These are phyloP conservation scores for Spheniscus mendiculus DNA, from an alignment of 2,113 vertebrate species.

Conservation along the genomic window DNA sequence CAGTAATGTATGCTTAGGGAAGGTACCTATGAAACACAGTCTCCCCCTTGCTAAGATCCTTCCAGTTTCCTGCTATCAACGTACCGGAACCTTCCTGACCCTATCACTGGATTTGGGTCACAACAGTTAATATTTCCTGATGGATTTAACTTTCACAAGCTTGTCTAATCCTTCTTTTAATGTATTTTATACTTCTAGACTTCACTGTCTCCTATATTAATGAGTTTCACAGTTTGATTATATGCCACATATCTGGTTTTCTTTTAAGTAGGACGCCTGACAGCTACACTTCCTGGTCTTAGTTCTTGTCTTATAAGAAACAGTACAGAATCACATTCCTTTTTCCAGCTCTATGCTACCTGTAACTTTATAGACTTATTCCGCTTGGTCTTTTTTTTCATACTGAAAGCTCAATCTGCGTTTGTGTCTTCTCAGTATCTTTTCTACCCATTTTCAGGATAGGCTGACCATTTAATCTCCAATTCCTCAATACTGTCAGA, in stretches of 20 bases:
- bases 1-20: background rate
- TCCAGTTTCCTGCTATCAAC: background rate
- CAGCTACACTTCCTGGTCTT: background rate
- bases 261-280: background rate
- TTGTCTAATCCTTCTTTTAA: background rate
- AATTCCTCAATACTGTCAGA: background rate
- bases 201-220: background rate
- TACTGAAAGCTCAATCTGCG: background rate
- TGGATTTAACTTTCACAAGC: background rate
- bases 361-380: background rate
- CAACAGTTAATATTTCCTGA: background rate
- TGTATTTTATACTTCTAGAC: background rate
- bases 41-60: background rate
- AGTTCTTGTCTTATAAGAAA: background rate
- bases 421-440: background rate
- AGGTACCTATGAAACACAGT: background rate
- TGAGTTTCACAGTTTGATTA: background rate
- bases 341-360: background rate
- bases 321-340: background rate
- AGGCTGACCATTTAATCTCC: background rate
- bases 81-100: background rate
- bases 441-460: background rate
- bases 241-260: background rate
- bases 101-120: background rate
- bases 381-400: rapidly evolving